These are phyloP conservation scores for Hormaphis cornu DNA, from an alignment of 1,140 invertebrate genomes.

Conservation along the genomic window DNA sequence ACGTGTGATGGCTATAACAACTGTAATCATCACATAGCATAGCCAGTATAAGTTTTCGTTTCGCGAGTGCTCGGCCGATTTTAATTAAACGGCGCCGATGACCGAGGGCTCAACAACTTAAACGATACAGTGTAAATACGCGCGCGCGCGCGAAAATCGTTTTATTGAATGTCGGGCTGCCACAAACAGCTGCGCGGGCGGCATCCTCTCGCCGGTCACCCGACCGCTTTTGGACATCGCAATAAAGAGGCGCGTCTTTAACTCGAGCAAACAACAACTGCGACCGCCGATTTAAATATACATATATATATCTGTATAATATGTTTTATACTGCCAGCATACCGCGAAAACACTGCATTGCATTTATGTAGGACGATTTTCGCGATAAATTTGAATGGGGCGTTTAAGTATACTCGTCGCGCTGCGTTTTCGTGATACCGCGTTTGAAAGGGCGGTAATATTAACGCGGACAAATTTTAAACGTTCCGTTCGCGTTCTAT, in stretches of 20 bases:
- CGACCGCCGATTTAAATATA: neutral
- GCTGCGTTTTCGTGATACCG: too few relatives aligned
- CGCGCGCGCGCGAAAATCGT: neutral
- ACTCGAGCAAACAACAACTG: neutral
- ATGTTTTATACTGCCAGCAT: neutral
- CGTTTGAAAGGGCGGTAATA: too few relatives aligned
- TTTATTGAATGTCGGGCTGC: constrained; percentile 2
- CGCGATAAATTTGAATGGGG: constrained; percentile 5
- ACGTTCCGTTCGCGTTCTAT: too few relatives aligned
- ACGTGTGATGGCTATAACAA: too few relatives aligned
- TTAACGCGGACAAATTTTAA: too few relatives aligned
- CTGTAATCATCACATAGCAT: too few relatives aligned
- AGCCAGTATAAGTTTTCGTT: too few relatives aligned
- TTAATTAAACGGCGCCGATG: constrained; percentile 16
- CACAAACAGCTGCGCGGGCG: constrained; percentile 8
- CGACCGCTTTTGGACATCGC: neutral
- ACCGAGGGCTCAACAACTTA: neutral
- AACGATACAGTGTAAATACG: constrained; percentile 2
- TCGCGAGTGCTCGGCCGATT: too few relatives aligned
- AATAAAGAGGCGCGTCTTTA: constrained; percentile 4
- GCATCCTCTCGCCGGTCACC: neutral
- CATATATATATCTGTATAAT: neutral
- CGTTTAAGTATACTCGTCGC: neutral
- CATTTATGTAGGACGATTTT: too few relatives aligned
- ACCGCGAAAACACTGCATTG: too few relatives aligned